Percentiles rank a stretch among this genome's conserved stretches.
Evolutionary conservation across 2,113 vertebrate genomes (phyloP).

Genomic region (Euleptes europaea): DNA sequence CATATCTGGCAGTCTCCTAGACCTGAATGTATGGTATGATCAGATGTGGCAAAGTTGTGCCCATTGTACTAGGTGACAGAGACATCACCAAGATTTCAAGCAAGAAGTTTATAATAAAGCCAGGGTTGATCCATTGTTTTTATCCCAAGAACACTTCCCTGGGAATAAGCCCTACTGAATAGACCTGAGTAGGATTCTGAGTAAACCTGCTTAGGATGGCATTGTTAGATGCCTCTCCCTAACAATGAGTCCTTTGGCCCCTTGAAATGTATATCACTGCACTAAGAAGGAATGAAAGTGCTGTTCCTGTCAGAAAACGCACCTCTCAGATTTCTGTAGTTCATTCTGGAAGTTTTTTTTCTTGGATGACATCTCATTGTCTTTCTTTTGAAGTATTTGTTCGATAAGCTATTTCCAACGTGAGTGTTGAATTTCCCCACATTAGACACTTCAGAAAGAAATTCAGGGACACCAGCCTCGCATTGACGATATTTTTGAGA

Average conservation of each 20-base stretch:
- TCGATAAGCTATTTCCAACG: neutral
- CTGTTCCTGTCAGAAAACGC: neutral
- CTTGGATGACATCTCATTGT: neutral
- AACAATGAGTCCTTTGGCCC: neutral
- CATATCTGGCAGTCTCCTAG: neutral
- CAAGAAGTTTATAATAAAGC: neutral
- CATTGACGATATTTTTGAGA: constrained; percentile 90
- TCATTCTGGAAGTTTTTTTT: neutral
- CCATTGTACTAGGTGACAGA: neutral
- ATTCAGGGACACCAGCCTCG: constrained; percentile 95
- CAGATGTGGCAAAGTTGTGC: neutral
- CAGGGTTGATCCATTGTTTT: neutral
- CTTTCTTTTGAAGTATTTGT: neutral
- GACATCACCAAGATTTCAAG: neutral
- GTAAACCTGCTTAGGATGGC: too few species aligned
- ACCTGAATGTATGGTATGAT: neutral
- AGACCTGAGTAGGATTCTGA: too few species aligned
- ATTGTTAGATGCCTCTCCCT: too few species aligned
- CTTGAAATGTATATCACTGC: neutral
- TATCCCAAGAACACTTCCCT: too few species aligned
- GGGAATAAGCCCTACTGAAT: too few species aligned
- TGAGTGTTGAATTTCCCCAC: constrained; percentile 35
- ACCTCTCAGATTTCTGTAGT: rapidly evolving
- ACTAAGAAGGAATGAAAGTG: neutral
- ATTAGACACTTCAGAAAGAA: constrained; percentile 95